Evolutionary conservation across 2,113 vertebrate species (phyloP), one percentile per base, ranked within the genome.

Genomic region (Corvus cornix): DNA sequence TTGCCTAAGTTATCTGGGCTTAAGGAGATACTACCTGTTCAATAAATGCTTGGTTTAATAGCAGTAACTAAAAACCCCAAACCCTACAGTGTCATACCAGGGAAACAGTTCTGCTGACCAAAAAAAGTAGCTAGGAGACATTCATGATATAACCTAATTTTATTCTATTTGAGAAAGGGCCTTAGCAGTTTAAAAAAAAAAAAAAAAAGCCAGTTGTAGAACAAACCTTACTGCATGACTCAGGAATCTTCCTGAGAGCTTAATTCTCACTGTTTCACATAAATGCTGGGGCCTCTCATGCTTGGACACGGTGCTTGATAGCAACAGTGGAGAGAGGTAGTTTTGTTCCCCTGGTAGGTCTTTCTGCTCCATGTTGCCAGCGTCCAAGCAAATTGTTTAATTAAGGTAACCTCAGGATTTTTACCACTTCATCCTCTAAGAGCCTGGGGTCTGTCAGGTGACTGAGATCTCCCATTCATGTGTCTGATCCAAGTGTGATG

Each of bases 171-270:
- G 28, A 91, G 49, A 56, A 92, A 70, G 37, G 4, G 11, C 15
- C 7, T 69, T 30, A 48, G 23, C 6, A 13, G 8, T 31, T 58
- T 6, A 26, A 68, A 87, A 77, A 18, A 46, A 11, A 16, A 37
- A 37, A 1, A 26, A 18, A 46, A 11, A 15, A 22, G 2, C 5
- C 7, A 31, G 10, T 33, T 16, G 37, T 8, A 46, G 41, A 91
- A 30, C 6, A 63, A 91, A 12, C 5, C 13, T 56, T 72, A 27
- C 6, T 43, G 6, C 0, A 1, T 84, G 39, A 48, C 41, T 76
- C 3, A 0, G 20, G 53, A 69, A 37, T 44, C 10, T 64, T 82
- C 1, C 0, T 44, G 51, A 69, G n/a, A 69, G 4, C 15, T 69
- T 56, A 64, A 26, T 79, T 76, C 16, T 73, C 21, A 31, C 6